phyloP scores from a whole-genome alignment of 2,113 vertebrate species.

The Tragelaphus scriptus region DNA sequence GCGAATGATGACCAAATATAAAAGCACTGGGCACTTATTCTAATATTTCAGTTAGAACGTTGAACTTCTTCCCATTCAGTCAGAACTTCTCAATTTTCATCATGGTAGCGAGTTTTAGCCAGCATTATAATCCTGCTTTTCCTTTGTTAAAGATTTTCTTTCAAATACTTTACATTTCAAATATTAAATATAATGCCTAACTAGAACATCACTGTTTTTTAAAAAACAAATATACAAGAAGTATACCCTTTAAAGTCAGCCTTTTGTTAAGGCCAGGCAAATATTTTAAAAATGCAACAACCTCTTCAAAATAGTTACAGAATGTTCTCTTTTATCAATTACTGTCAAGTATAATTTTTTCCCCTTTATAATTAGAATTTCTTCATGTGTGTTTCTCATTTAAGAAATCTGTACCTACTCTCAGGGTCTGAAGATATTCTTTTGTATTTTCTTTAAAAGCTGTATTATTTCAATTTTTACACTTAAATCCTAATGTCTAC shows the following conservation, averaged over 20 bases:
- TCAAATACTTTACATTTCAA: neutral
- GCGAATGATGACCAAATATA: neutral
- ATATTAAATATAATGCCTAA: neutral
- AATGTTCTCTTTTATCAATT: neutral
- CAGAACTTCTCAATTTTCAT: neutral
- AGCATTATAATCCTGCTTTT: neutral
- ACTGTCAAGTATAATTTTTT: neutral
- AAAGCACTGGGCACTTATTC: neutral
- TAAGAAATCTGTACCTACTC: neutral
- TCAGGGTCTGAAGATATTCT: neutral
- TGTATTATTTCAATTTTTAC: neutral
- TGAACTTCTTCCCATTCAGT: neutral
- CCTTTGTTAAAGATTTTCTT: neutral
- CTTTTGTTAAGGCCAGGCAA: neutral
- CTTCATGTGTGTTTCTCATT: neutral
- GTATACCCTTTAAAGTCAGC: neutral
- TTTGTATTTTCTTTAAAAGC: neutral
- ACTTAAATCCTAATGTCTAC: neutral
- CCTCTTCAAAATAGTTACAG: neutral
- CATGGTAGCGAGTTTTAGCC: neutral
- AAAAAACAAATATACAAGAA: neutral
- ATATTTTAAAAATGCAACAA: neutral
- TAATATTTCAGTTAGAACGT: neutral
- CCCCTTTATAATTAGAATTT: neutral
- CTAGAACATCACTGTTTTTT: neutral